These are phyloP conservation scores for Bovichtus variegatus DNA, from an alignment of 2,797 vertebrate genomes.

Conservation along the genomic window DNA sequence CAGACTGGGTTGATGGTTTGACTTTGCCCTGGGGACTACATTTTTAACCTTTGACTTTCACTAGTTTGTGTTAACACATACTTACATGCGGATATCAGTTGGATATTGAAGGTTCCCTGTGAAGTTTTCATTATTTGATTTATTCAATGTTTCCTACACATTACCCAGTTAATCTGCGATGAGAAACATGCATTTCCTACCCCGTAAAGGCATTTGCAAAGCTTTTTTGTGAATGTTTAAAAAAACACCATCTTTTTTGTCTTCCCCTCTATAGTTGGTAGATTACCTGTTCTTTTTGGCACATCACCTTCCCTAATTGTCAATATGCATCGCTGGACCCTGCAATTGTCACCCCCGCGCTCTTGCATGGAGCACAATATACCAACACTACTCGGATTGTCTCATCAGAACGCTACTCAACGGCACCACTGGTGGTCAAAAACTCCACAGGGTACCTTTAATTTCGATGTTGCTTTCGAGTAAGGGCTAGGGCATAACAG, in stretches of 20 bases:
- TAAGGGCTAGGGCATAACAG: constrained; percentile 38
- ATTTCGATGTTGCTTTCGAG: neutral
- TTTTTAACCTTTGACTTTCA: neutral
- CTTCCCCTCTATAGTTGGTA: neutral
- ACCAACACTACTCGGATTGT: neutral
- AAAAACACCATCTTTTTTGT: neutral
- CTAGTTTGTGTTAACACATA: neutral
- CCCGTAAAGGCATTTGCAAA: constrained; percentile 30
- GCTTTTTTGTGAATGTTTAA: neutral
- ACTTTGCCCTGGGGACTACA: neutral
- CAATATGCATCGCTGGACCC: neutral
- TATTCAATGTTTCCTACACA: neutral
- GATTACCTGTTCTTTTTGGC: neutral
- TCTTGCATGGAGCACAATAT: neutral
- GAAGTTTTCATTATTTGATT: neutral
- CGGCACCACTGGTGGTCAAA: constrained; percentile 6
- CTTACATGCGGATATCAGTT: neutral
- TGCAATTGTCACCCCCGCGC: neutral
- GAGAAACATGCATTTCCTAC: constrained; percentile 31
- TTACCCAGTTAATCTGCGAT: neutral
- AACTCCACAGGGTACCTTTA: constrained; percentile 28
- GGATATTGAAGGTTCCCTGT: constrained; percentile 11
- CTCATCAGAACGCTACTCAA: neutral
- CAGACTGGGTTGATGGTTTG: neutral
- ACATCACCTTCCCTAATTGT: neutral